These are phyloP conservation scores for Merluccius polli DNA, from an alignment of 2,797 vertebrate species.

Conservation along the genomic window DNA sequence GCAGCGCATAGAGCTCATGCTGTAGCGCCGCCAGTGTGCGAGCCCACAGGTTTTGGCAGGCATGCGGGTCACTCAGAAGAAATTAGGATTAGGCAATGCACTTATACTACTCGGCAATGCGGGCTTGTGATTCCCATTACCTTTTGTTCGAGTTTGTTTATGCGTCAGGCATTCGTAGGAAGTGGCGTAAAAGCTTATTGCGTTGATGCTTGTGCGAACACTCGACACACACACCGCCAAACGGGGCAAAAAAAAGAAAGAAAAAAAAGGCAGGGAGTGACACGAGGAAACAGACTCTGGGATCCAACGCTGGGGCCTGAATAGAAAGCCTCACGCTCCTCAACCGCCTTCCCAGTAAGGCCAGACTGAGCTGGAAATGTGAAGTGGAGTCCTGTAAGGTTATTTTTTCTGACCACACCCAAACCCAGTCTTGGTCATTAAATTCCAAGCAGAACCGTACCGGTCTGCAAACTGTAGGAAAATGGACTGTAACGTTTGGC, in stretches of 20 bases:
- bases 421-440: constrained; percentile 2
- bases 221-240: background rate
- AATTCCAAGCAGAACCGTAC: background rate
- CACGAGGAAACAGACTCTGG: background rate
- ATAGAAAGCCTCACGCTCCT: background rate
- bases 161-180: constrained; percentile 25
- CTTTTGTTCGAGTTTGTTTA: constrained; percentile 40
- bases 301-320: background rate
- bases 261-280: background rate
- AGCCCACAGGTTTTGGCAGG: constrained; percentile 29
- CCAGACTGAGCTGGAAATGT: background rate
- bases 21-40: constrained; percentile 21
- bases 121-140: constrained; percentile 60
- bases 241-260: background rate
- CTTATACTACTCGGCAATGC: constrained; percentile 37
- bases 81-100: constrained; percentile 46
- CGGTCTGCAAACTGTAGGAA: background rate
- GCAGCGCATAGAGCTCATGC: constrained; percentile 18
- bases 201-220: background rate
- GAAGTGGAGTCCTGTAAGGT: background rate
- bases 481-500: background rate
- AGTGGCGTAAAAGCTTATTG: constrained; percentile 3
- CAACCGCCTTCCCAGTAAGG: background rate
- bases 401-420: constrained; percentile 5
- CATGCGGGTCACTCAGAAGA: constrained; percentile 32